Conservation (phyloP, 2,113 vertebrate genomes). For the Ornithorhynchus anatinus region DNA sequence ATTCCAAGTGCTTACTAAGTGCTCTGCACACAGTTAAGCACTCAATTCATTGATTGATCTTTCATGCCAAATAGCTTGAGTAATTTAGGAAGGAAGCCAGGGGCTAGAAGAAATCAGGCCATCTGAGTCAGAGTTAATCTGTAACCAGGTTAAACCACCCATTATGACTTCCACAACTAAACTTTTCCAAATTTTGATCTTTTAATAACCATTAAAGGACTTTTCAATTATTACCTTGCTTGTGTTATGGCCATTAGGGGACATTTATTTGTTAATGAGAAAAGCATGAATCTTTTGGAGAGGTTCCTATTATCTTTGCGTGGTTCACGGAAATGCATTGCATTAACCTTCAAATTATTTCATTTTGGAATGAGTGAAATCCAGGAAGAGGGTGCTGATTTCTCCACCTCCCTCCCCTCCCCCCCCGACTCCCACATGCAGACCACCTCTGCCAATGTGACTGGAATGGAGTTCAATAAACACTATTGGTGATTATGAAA, state of each 20-base stretch:
- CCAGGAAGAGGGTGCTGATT: no score
- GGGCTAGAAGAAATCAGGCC: neutral
- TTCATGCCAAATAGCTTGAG: neutral
- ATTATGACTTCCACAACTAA: neutral
- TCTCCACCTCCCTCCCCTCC: no score
- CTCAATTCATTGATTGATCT: no score
- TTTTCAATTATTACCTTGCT: slow-evolving; percentile 25
- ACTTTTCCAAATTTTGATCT: slow-evolving; percentile 24
- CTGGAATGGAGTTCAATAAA: no score
- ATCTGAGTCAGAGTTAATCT: neutral
- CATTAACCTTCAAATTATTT: no score
- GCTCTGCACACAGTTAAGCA: no score
- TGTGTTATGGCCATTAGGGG: neutral
- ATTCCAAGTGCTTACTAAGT: no score
- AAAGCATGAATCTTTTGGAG: neutral
- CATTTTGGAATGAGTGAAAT: no score
- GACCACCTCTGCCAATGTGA: no score
- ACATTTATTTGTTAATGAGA: no score
- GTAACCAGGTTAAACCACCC: neutral
- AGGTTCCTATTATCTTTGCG: neutral
- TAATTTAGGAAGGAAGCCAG: neutral
- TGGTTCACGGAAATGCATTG: no score
- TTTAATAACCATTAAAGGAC: slow-evolving; percentile 5
- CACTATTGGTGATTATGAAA: neutral
- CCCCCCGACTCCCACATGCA: no score